phyloP scores from a whole-genome alignment of 2,797 vertebrate genomes.

The Hydrolagus colliei region DNA sequence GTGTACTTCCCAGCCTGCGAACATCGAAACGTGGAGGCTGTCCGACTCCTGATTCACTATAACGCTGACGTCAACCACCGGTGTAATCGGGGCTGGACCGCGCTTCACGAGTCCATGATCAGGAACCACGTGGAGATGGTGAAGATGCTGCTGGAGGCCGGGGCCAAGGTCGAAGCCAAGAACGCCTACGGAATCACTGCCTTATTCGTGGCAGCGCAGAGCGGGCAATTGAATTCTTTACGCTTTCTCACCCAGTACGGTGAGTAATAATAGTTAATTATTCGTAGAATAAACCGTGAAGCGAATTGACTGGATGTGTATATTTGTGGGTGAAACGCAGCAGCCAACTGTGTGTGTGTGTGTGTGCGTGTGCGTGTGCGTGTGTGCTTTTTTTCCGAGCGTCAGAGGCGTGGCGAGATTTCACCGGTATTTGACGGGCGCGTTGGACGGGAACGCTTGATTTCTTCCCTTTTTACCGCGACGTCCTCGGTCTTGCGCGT shows the following conservation, averaged over 20 bases:
- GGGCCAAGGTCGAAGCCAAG: constrained; percentile 72
- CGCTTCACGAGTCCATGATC: constrained; percentile 81
- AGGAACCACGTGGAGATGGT: constrained; percentile 73
- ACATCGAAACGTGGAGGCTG: constrained; percentile 64
- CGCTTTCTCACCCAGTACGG: constrained; percentile 73
- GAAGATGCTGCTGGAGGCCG: constrained; percentile 68
- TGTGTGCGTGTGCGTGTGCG: no score
- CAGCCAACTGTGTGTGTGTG: no score
- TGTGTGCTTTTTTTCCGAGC: no score
- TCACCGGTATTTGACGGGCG: no score
- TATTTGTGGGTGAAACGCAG: no score
- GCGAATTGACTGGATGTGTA: no score
- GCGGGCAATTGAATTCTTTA: constrained; percentile 67
- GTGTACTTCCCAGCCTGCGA: constrained; percentile 69
- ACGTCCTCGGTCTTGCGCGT: neutral
- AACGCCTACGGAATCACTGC: constrained; percentile 79
- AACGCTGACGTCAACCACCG: constrained; percentile 81
- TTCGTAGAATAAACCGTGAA: neutral
- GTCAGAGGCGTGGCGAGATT: no score
- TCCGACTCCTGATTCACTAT: constrained; percentile 66
- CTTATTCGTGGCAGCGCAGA: constrained; percentile 80
- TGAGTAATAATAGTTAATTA: constrained; percentile 45
- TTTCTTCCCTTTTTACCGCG: no score
- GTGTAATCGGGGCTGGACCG: constrained; percentile 81
- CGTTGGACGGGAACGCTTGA: no score